A percentile compares a stretch with the other conserved stretches of the same genome.
phyloP scores from a whole-genome alignment of 2,797 vertebrate genomes.

The Acropternis orthonyx region DNA sequence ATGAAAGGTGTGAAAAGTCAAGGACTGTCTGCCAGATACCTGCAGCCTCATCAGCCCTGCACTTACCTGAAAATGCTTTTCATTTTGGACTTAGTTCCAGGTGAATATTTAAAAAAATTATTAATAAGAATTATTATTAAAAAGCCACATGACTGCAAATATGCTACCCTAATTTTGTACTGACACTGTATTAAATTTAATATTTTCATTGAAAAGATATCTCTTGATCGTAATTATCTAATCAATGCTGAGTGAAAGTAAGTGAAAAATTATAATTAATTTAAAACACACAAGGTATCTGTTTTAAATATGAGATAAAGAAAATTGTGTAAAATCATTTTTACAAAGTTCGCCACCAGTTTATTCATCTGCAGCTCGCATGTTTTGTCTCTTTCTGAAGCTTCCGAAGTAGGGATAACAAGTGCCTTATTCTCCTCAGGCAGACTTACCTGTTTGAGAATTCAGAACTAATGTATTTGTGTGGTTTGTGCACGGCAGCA shows the following conservation, averaged over 20 bases:
- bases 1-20: background rate
- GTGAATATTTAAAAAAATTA: background rate
- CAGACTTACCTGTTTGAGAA: background rate
- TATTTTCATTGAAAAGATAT: background rate
- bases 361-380: background rate
- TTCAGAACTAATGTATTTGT: background rate
- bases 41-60: background rate
- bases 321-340: background rate
- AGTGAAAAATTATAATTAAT: background rate
- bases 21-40: background rate
- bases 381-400: background rate
- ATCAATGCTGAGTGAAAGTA: background rate
- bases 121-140: background rate
- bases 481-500: background rate
- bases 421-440: background rate
- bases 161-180: background rate
- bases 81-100: background rate
- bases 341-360: background rate
- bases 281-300: background rate
- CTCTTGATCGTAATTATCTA: background rate
- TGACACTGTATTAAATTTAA: background rate
- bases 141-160: background rate
- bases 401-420: background rate
- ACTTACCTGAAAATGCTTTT: background rate
- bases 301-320: background rate